phyloP scores from a whole-genome alignment of 1,140 invertebrate genomes.

The Pogonomyrmex barbatus region DNA sequence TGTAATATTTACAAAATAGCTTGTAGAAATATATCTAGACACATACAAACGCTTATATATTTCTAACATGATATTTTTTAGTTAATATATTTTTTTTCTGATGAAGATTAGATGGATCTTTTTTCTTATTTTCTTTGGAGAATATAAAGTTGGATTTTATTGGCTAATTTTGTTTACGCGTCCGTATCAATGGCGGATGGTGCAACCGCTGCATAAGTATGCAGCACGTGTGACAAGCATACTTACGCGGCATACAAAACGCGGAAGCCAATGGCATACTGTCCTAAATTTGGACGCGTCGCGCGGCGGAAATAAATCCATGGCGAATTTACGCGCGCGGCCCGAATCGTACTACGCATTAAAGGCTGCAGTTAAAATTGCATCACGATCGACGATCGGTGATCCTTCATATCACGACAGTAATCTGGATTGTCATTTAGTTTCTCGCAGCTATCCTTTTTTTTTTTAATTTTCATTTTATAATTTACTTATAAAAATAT shows the following conservation, averaged over 20 bases:
- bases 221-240: slow-evolving; percentile 56
- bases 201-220: slow-evolving; percentile 71
- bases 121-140: neutral
- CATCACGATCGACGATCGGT: slow-evolving; percentile 8
- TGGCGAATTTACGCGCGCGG: slow-evolving; percentile 31
- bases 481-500: neutral
- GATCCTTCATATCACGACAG: neutral
- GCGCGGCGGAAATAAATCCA: slow-evolving; percentile 70
- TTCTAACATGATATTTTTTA: neutral
- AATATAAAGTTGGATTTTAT: slow-evolving; percentile 15
- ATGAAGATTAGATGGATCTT: neutral
- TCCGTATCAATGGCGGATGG: slow-evolving; percentile 3
- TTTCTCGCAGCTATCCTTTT: neutral
- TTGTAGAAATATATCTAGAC: neutral
- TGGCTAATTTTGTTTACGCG: slow-evolving; percentile 22
- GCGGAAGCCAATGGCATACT: slow-evolving; percentile 70
- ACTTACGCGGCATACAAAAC: slow-evolving; percentile 50
- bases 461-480: neutral
- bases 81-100: neutral
- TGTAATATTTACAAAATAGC: neutral
- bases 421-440: neutral
- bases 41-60: neutral
- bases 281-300: slow-evolving; percentile 70
- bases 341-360: neutral
- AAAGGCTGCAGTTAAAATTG: slow-evolving; percentile 17